Conservation (phyloP, 2,888 invertebrate genomes). For the Nomada hirtipes region DNA sequence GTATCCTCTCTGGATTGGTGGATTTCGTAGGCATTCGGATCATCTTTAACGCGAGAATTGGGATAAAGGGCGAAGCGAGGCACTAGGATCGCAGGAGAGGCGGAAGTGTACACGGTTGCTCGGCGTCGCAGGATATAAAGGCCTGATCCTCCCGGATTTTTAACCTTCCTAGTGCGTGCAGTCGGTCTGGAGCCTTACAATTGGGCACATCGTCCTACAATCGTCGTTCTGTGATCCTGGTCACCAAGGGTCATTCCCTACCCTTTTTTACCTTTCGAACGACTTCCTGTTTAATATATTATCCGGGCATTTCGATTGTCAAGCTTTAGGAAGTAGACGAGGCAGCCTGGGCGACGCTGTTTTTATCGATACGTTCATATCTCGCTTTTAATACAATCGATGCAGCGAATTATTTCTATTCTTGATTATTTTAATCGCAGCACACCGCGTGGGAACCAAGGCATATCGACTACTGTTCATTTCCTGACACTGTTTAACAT, state of each 20-base stretch:
- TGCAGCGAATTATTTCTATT: no score
- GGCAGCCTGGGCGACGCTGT: not conserved
- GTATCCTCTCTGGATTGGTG: constrained; percentile 14
- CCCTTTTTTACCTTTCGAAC: constrained; percentile 80
- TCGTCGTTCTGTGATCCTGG: constrained; percentile 79
- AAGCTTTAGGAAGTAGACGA: not conserved
- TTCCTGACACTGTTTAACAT: no score
- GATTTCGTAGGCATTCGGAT: constrained; percentile 39
- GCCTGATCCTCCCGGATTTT: constrained; percentile 78
- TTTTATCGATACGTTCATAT: not conserved
- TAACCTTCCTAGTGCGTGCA: constrained; percentile 62
- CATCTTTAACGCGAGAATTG: constrained; percentile 65
- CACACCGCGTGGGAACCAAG: no score
- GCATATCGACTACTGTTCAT: no score
- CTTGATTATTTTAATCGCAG: no score
- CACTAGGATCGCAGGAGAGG: constrained; percentile 77
- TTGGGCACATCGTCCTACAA: not conserved
- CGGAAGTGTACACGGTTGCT: constrained; percentile 28
- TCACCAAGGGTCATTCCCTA: constrained; percentile 81
- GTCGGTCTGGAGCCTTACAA: constrained; percentile 37
- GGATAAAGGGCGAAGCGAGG: constrained; percentile 76
- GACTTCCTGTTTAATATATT: constrained; percentile 31
- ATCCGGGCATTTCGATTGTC: not conserved
- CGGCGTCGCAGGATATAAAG: constrained; percentile 65
- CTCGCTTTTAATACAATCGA: not conserved